These are phyloP conservation scores for Drosophila subsilvestris DNA, from an alignment of 2,888 invertebrate genomes.

Conservation along the genomic window DNA sequence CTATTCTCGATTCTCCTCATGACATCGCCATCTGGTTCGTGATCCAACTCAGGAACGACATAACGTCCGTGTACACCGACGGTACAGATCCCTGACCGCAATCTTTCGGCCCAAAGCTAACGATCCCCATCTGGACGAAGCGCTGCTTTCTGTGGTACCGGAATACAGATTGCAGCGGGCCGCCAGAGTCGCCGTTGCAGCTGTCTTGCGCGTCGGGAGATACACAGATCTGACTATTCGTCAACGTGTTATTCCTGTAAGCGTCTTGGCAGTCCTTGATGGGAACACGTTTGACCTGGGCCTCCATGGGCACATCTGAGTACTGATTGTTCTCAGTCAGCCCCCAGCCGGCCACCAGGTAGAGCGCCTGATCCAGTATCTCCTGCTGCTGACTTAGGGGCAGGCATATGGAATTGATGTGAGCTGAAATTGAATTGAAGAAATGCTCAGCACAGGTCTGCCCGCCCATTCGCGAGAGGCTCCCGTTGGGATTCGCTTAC, in stretches of 20 bases:
- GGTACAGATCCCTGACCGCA: background rate
- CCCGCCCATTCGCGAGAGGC: no score
- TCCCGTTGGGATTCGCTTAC: background rate
- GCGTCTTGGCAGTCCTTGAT: background rate
- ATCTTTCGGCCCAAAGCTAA: background rate
- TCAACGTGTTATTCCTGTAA: background rate
- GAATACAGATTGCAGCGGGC: background rate
- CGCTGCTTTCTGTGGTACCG: background rate
- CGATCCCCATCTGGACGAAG: constrained; percentile 6
- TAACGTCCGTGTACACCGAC: background rate
- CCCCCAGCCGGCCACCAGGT: constrained; percentile 3
- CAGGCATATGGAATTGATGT: constrained; percentile 2
- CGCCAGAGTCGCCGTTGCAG: constrained; percentile 5
- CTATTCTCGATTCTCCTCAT: background rate
- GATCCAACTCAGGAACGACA: constrained; percentile 2
- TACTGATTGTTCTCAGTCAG: accelerated
- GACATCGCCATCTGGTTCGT: background rate
- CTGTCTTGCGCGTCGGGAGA: background rate
- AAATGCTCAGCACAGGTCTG: background rate
- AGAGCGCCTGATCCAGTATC: accelerated
- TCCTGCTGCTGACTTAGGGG: background rate
- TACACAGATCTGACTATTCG: background rate
- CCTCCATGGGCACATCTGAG: background rate
- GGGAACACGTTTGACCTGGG: background rate
- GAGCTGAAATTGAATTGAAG: background rate